A percentile compares a stretch with the other conserved stretches of the same genome.
These are phyloP conservation scores for Clusia tigrina DNA, from an alignment of 2,888 invertebrate species.

Conservation along the genomic window DNA sequence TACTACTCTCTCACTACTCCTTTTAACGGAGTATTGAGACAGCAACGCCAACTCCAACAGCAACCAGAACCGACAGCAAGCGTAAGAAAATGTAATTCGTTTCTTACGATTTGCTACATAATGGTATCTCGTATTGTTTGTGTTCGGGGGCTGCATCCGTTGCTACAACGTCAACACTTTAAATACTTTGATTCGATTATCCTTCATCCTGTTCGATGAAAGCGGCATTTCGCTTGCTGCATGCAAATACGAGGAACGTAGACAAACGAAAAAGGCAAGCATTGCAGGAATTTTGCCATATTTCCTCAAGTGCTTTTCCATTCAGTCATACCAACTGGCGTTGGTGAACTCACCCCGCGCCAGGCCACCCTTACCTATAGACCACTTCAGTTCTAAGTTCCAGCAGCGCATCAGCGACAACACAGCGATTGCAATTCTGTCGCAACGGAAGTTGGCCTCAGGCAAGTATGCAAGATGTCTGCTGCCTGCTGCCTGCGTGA, in stretches of 20 bases:
- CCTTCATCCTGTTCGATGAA: conserved; percentile 16
- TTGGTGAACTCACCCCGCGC: not conserved
- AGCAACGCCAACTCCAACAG: conserved; percentile 14
- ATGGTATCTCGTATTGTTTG: not conserved
- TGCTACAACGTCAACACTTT: conserved; percentile 22
- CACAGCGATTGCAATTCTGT: not conserved
- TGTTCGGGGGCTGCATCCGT: not conserved
- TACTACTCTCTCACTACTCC: not conserved
- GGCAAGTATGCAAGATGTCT: not conserved
- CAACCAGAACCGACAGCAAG: conserved; percentile 5
- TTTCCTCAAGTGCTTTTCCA: conserved; percentile 3
- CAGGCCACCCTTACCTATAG: not conserved
- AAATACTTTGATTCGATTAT: conserved; percentile 30
- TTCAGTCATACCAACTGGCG: no score
- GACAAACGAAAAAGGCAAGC: no score
- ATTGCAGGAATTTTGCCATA: not conserved
- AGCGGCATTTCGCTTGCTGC: not conserved
- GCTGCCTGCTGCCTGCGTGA: not conserved
- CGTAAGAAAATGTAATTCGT: conserved; percentile 11
- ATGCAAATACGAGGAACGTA: not conserved
- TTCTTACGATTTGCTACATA: conserved; percentile 10
- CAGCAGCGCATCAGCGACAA: not conserved
- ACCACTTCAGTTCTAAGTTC: no score
- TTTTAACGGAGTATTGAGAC: not conserved
- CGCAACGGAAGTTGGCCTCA: not conserved